Base-by-base conservation (phyloP, 2,797 vertebrate species). In the Carapus acus region DNA sequence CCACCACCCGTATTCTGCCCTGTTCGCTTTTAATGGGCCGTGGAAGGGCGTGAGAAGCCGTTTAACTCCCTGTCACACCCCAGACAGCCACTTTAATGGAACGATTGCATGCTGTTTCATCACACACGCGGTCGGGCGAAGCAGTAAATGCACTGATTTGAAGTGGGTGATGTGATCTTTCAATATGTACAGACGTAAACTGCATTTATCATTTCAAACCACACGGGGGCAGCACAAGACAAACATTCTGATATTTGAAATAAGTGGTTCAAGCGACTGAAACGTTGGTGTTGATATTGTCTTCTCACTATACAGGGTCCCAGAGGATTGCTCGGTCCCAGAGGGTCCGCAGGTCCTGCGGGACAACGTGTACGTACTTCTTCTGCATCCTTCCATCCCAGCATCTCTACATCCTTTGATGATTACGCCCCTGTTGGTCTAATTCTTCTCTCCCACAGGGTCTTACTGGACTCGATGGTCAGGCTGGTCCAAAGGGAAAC, bases 401-500 rank as follows among this genome's bases (percentile, higher is more conserved):
- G 59, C 2, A 18, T 27, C 16, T 7, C 9, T 27, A 27, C 4
- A 27, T 17, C 11, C 40, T 44, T n/a, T 16, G 24, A 22, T 12
- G 23, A 31, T 33, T 59, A 14, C 19, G 15, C 37, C 58, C 23
- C 37, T 53, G 17, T 23, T 56, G 53, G 8, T 22, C 6, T 15
- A 21, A 18, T 58, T 67, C 14, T 6, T 73, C 65, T 37, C 81
- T 58, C 55, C 52, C 73, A 13, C 64, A 98, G 96, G 96, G 96
- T 69, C 89, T 98, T 49, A 73, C 90, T 58, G 96, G 95, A 68
- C 29, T 96, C 43, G 96, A 98, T 70, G 96, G 96, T 39, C 93
- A 92, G 63, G 58, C 85, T 43, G 96, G 96, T 85, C 91, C 94
- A 33, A 98, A 98, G 87, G 96, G 96, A 84, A 98, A 98, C 74